Conservation (phyloP, 1,140 invertebrate species). For the Drosophila asahinai region DNA sequence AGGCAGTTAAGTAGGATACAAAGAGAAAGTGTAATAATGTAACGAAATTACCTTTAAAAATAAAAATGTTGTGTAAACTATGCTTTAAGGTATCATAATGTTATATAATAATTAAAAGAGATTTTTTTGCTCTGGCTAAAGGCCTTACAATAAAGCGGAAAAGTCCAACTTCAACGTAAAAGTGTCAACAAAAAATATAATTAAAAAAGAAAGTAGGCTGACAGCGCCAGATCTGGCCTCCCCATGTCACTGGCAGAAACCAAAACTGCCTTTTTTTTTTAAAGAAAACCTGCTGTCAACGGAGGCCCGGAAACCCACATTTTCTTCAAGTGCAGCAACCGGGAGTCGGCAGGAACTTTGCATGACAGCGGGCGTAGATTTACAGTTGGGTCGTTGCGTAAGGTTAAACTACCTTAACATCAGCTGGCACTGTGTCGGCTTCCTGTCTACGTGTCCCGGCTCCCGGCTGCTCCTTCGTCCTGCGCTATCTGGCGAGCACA, state of each 20-base stretch:
- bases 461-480: constrained; percentile 7
- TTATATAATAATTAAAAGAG: background rate
- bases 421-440: constrained; percentile 63
- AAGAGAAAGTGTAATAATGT: too few relatives aligned
- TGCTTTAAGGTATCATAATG: too few relatives aligned
- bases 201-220: background rate
- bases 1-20: background rate
- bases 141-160: background rate
- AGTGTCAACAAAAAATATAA: background rate
- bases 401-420: constrained; percentile 74
- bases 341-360: constrained; percentile 62
- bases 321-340: constrained; percentile 20
- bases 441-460: constrained; percentile 60
- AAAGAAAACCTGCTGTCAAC: background rate
- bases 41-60: too few relatives aligned
- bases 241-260: background rate
- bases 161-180: too few relatives aligned
- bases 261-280: background rate
- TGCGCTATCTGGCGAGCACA: constrained; percentile 16
- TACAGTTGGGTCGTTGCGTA: constrained; percentile 73
- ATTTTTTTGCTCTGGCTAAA: too few relatives aligned
- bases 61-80: too few relatives aligned
- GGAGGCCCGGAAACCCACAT: too few relatives aligned
- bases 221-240: background rate
- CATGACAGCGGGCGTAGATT: constrained; percentile 71